Evolutionary conservation across 2,888 invertebrate genomes (phyloP), one percentile per base, ranked within the genome.

Genomic region (Dastarcus helophoroides): DNA sequence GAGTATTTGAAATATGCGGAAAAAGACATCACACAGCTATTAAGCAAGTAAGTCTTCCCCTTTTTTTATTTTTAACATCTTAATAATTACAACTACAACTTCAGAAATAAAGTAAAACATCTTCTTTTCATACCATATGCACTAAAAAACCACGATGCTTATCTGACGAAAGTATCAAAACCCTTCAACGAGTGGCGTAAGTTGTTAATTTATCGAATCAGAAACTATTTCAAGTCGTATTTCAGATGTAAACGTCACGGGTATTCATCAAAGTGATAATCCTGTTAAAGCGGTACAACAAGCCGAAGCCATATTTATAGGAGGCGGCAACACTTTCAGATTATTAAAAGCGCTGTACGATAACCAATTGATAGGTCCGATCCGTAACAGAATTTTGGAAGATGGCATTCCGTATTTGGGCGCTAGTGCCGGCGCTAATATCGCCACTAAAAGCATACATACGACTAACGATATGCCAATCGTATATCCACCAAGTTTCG

Each of bases 381-480:
- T 86, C 39, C 65, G 67, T 29, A 64, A 71, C 22, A 64, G 68
- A 45, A 77, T 83, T 2, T 47, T 77, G 24, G 53, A 67, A 48
- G 72, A 76, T 26, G 73, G 75, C 4, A 51, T 79, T 16, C 67
- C 77, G 2, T 85, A 84, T 46, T 77, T 85, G 36, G 84, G 84
- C 9, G 75, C 76, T 41, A 83, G 82, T 61, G 85, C 85, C 32
- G 85, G 85, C 47, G 81, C 83, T 8, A 88, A 86, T 66, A 79
- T 86, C 8, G 79, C 84, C 6, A 84, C 86, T 2, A 64, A 65
- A 41, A 79, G 76, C 41, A 86, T 88, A 44, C 69, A 77, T 47
- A 86, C 85, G 3, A 86, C 86, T 26, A 88, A 88, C 64, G 86
- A 88, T 53, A 86, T 88, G 86, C 88, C 86, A 3, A 81, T 88